Conservation (phyloP, 2,888 invertebrate genomes). For the Clitarchus hookeri region DNA sequence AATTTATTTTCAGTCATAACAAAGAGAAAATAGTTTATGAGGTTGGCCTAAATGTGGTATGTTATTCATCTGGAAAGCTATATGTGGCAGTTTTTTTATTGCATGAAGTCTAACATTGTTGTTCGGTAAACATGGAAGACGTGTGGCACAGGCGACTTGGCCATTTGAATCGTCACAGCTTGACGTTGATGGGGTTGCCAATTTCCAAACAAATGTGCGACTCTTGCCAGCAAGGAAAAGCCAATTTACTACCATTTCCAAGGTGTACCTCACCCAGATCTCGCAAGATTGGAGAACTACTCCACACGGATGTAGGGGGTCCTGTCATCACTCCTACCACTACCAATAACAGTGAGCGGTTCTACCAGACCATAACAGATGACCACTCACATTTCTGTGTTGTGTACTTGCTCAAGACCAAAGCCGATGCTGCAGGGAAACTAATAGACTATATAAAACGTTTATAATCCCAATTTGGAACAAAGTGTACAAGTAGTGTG, state of each 20-base stretch:
- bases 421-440: not conserved
- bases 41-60: not conserved
- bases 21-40: not conserved
- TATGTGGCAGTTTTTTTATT: not conserved
- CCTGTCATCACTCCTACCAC: not conserved
- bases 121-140: not conserved
- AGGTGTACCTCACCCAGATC: not conserved
- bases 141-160: not conserved
- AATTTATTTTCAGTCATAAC: not conserved
- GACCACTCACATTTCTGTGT: not conserved
- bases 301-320: too few relatives aligned
- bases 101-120: not conserved
- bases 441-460: too few relatives aligned
- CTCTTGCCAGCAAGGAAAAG: not conserved
- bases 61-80: not conserved
- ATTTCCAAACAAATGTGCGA: not conserved
- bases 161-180: not conserved
- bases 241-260: not conserved
- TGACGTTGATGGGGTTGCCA: not conserved
- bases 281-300: not conserved
- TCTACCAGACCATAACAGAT: not conserved
- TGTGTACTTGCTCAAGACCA: not conserved
- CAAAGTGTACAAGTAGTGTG: too few relatives aligned
- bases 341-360: not conserved
- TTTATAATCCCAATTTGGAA: too few relatives aligned